A percentile compares a stretch with the other conserved stretches of the same genome.
Conservation (phyloP, 2,113 vertebrate genomes). For the Ardeotis arabs region DNA sequence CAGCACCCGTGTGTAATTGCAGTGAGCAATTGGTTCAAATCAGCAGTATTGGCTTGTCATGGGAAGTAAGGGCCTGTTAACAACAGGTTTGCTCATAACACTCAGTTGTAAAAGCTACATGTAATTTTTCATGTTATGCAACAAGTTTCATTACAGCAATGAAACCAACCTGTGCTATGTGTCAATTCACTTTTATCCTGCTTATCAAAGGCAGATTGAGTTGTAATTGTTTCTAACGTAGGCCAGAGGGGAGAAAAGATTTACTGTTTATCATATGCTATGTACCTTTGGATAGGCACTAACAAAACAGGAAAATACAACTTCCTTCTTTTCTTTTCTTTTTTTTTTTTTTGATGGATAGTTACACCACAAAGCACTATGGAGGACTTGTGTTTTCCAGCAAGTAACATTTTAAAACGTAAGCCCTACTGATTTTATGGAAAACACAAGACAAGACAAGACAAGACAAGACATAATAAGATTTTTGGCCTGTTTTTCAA, state of each 20-base stretch:
- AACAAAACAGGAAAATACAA: background rate
- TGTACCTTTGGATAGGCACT: background rate
- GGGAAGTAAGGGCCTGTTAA: background rate
- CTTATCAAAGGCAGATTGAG: slow-evolving; percentile 14
- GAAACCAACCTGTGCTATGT: slow-evolving; percentile 5
- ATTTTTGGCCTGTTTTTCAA: background rate
- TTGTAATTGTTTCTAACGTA: background rate
- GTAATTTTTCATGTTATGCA: background rate
- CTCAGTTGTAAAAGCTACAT: background rate
- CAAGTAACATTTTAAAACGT: background rate
- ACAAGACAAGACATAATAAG: background rate
- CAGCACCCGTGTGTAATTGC: background rate
- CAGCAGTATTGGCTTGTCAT: background rate
- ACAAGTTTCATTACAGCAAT: background rate
- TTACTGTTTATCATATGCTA: background rate
- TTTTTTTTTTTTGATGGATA: background rate
- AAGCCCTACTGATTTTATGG: background rate
- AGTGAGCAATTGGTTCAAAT: background rate
- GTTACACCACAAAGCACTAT: accelerated
- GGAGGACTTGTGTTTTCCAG: background rate
- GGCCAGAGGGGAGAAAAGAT: background rate
- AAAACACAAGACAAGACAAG: background rate
- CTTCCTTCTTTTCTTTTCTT: background rate
- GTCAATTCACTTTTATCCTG: slow-evolving; percentile 42
- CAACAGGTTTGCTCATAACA: background rate